Evolutionary conservation across 2,113 vertebrate genomes (phyloP), one percentile per base, ranked within the genome.

Genomic region (Saccopteryx leptura): DNA sequence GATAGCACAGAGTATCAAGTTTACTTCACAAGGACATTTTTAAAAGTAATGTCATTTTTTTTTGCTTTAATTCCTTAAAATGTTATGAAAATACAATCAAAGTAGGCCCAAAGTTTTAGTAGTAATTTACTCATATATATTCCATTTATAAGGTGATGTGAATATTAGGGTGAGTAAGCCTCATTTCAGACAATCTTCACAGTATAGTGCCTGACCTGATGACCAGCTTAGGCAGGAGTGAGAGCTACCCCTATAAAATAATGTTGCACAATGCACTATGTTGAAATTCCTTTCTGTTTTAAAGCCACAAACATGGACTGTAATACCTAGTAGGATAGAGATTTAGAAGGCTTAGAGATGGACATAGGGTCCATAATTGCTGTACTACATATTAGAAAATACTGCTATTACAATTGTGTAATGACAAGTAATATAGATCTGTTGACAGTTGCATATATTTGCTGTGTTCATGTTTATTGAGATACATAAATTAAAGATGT

Each of bases 391-490:
- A 76, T 80, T 58, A 96, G 46, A 82, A 90, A 79, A 90, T 90
- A 9, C 15, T 65, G 6, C 58, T 65, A 2, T 63, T 86, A 21
- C 28, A 69, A 54, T 23, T n/a, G 1, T 81, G 21, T 91, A 79
- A 52, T 72, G 24, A 78, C 6, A 69, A 65, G 54, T 61, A 80
- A 33, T 31, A 48, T 82, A 54, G 31, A 48, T 89, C 17, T 74
- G 9, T 66, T 75, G 52, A 76, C 12, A 46, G 1, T 28, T 65
- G 6, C 4, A 28, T 65, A 39, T 83, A 83, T 91, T 89, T 89
- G 17, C 56, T 75, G 1, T 72, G 24, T 90, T 94, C 7, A n/a
- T 96, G 10, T 50, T 90, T 95, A 39, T 81, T 90, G 31, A 94
- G 31, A 63, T 87, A 86, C 7, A 76, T 58, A 94, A 46, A 90